phyloP scores from a whole-genome alignment of 2,797 vertebrate genomes.

The Bryconaethiops microstoma region DNA sequence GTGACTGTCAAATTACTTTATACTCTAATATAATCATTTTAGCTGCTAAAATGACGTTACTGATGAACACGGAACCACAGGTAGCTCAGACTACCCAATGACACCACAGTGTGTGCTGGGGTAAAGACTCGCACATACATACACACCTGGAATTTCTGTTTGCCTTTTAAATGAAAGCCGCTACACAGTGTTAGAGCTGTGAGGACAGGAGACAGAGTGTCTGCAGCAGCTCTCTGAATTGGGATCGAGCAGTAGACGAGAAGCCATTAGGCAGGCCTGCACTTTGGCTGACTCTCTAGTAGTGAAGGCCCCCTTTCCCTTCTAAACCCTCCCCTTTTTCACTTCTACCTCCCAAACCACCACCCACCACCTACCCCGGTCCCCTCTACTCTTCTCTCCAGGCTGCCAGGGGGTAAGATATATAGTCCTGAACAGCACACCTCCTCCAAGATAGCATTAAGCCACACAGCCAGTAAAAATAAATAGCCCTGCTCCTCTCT shows the following conservation, averaged over 20 bases:
- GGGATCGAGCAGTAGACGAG: conserved; percentile 65
- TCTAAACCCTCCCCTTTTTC: conserved; percentile 46
- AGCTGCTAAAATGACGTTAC: not conserved
- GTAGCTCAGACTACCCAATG: not conserved
- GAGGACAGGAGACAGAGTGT: conserved; percentile 71
- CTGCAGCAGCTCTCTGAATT: conserved; percentile 72
- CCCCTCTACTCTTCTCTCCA: conserved; percentile 38
- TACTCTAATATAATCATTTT: no score
- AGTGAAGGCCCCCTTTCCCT: conserved; percentile 61
- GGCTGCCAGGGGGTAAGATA: conserved; percentile 73
- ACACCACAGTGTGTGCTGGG: not conserved
- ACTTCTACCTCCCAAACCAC: conserved; percentile 35
- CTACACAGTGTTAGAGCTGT: conserved; percentile 46
- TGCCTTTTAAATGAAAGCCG: conserved; percentile 34
- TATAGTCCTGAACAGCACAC: conserved; percentile 68
- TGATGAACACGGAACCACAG: not conserved
- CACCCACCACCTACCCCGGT: not conserved
- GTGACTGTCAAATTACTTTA: no score
- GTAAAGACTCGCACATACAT: conserved; percentile 48
- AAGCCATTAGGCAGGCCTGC: conserved; percentile 72
- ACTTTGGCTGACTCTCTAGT: conserved; percentile 81
- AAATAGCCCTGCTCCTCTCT: conserved; percentile 56
- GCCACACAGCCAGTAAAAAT: conserved; percentile 75
- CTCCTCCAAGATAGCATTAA: conserved; percentile 69
- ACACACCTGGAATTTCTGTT: conserved; percentile 46